phyloP scores from a whole-genome alignment of 2,888 invertebrate species.

The Orthonevra nobilis region DNA sequence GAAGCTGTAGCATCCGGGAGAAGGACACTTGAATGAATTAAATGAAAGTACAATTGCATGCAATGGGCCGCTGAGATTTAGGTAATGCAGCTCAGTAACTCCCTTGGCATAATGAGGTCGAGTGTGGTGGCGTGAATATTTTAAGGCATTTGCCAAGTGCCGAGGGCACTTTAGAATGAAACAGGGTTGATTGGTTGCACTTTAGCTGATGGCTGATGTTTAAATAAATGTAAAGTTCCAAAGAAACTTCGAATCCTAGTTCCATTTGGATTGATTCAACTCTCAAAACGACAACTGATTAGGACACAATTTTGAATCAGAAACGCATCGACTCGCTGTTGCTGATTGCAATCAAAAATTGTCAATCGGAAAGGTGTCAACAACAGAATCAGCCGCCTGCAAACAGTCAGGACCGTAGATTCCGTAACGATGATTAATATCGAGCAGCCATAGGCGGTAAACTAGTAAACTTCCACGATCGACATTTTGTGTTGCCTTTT shows the following conservation, averaged over 20 bases:
- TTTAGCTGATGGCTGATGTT: too few species aligned
- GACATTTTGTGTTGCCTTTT: background rate
- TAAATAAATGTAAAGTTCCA: too few species aligned
- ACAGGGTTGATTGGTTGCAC: too few species aligned
- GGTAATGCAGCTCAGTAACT: too few species aligned
- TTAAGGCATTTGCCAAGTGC: too few species aligned
- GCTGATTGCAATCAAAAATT: slow-evolving; percentile 30
- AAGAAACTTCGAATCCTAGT: too few species aligned
- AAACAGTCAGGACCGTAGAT: background rate
- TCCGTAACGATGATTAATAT: background rate
- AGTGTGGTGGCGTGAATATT: too few species aligned
- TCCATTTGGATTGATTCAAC: too few species aligned
- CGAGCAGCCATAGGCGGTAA: background rate
- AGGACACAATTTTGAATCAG: slow-evolving; percentile 2
- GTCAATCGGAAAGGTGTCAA: slow-evolving; percentile 19
- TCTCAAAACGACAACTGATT: too few species aligned
- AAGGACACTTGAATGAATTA: slow-evolving; percentile 33
- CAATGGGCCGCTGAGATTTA: background rate
- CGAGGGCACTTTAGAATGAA: too few species aligned
- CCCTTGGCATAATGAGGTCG: too few species aligned
- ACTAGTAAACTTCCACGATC: slow-evolving; percentile 1
- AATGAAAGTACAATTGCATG: slow-evolving; percentile 24
- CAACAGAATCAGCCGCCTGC: background rate
- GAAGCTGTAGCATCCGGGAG: background rate
- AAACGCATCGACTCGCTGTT: slow-evolving; percentile 2